These are phyloP conservation scores for Nomada flava DNA, from an alignment of 2,888 invertebrate species.

Conservation along the genomic window DNA sequence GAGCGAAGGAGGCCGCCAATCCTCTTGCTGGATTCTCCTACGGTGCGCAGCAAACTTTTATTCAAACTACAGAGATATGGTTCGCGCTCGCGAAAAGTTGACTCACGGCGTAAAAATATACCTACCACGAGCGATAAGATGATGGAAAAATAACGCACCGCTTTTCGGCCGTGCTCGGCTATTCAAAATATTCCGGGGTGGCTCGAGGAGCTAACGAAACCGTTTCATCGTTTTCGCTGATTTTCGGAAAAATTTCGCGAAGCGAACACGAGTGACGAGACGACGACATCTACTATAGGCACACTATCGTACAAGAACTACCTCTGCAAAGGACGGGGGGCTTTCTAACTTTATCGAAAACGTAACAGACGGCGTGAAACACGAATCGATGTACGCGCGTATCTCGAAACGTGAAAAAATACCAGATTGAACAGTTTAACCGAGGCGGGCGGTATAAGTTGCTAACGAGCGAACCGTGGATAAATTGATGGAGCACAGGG, in stretches of 20 bases:
- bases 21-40: neutral
- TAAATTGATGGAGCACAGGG: conserved; percentile 41
- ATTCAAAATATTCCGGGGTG: conserved; percentile 23
- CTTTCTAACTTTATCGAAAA: too few relatives aligned
- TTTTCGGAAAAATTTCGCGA: neutral
- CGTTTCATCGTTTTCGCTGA: too few relatives aligned
- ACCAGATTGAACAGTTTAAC: too few relatives aligned
- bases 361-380: too few relatives aligned
- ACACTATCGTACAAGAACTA: too few relatives aligned
- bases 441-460: neutral
- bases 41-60: conserved; percentile 14
- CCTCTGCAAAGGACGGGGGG: too few relatives aligned
- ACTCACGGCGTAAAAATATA: conserved; percentile 38
- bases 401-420: too few relatives aligned
- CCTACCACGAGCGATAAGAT: conserved; percentile 21
- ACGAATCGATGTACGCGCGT: too few relatives aligned
- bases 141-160: conserved; percentile 27
- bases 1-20: neutral
- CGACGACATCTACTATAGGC: neutral
- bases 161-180: conserved; percentile 17
- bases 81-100: conserved; percentile 38
- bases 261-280: neutral
- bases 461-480: neutral
- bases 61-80: conserved; percentile 23
- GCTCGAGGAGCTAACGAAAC: too few relatives aligned